A percentile compares a stretch with the other conserved stretches of the same genome.
Conservation (phyloP, 1,140 invertebrate genomes). For the Ips nitidus region DNA sequence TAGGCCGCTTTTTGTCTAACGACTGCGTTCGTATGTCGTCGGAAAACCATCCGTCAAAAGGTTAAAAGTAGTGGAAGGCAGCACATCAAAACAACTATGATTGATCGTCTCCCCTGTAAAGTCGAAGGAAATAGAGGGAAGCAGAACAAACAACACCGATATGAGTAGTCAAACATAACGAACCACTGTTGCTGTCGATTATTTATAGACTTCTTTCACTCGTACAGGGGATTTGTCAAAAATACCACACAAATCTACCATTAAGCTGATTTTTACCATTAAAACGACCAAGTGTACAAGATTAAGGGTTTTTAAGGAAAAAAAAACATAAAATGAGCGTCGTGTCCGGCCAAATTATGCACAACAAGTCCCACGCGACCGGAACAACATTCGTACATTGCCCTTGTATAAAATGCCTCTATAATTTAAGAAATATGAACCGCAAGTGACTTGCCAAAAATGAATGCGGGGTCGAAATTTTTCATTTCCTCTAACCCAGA, state of each 20-base stretch:
- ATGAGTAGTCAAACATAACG: constrained; percentile 31
- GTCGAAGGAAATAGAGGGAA: constrained; percentile 19
- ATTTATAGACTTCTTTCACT: constrained; percentile 1
- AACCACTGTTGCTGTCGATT: constrained; percentile 23
- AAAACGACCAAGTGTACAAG: too few species aligned
- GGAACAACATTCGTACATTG: background rate
- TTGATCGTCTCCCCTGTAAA: constrained; percentile 20
- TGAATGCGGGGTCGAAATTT: constrained; percentile 12
- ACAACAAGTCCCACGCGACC: too few species aligned
- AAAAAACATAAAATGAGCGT: too few species aligned
- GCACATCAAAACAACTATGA: constrained; percentile 34
- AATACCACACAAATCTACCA: background rate
- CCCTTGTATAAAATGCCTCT: constrained; percentile 1
- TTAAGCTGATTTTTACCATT: too few species aligned
- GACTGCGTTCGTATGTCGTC: constrained; percentile 25
- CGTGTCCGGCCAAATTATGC: too few species aligned
- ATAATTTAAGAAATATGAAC: constrained; percentile 21
- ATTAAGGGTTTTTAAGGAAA: too few species aligned
- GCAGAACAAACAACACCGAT: constrained; percentile 30
- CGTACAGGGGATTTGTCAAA: background rate
- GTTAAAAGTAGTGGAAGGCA: constrained; percentile 29
- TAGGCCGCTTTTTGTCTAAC: constrained; percentile 30
- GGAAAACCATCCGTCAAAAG: constrained; percentile 32
- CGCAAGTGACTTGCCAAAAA: constrained; percentile 3
- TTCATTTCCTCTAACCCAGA: constrained; percentile 17